Evolutionary conservation across 2,888 invertebrate genomes (phyloP).

Genomic region (Dorcus parallelipipedus): DNA sequence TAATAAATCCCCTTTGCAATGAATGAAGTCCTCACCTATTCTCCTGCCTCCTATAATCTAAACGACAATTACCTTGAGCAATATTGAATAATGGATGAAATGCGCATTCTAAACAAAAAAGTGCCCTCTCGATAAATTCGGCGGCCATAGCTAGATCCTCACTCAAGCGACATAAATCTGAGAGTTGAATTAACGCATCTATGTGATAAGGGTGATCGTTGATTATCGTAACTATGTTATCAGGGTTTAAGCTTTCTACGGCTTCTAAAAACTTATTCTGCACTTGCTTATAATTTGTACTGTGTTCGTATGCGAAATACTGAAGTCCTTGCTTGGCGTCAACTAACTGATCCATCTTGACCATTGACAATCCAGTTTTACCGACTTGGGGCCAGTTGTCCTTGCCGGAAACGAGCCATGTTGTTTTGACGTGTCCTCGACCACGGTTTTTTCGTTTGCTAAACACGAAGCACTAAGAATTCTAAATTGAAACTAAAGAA

Average conservation of each 20-base stretch:
- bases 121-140: constrained; percentile 73
- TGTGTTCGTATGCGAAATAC: constrained; percentile 75
- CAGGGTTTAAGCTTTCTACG: constrained; percentile 74
- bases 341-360: constrained; percentile 53
- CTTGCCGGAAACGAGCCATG: constrained; percentile 66
- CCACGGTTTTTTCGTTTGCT: constrained; percentile 59
- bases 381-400: constrained; percentile 69
- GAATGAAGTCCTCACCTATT: constrained; percentile 57
- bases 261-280: constrained; percentile 74
- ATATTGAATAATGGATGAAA: constrained; percentile 79
- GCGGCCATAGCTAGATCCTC: constrained; percentile 78
- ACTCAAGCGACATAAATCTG: constrained; percentile 73
- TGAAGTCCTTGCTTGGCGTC: constrained; percentile 51
- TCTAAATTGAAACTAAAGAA: not conserved
- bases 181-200: constrained; percentile 74
- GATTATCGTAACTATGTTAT: constrained; percentile 72
- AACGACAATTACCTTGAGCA: constrained; percentile 66
- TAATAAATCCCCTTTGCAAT: not conserved
- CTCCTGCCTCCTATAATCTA: constrained; percentile 77
- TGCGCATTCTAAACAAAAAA: constrained; percentile 72
- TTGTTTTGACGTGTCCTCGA: constrained; percentile 58
- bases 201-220: constrained; percentile 76
- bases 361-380: constrained; percentile 73
- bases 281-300: constrained; percentile 66
- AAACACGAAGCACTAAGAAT: constrained; percentile 8